Percentiles rank a stretch among this genome's conserved stretches.
Evolutionary conservation across 2,888 invertebrate genomes (phyloP).

Genomic region (Hydraecia micacea): DNA sequence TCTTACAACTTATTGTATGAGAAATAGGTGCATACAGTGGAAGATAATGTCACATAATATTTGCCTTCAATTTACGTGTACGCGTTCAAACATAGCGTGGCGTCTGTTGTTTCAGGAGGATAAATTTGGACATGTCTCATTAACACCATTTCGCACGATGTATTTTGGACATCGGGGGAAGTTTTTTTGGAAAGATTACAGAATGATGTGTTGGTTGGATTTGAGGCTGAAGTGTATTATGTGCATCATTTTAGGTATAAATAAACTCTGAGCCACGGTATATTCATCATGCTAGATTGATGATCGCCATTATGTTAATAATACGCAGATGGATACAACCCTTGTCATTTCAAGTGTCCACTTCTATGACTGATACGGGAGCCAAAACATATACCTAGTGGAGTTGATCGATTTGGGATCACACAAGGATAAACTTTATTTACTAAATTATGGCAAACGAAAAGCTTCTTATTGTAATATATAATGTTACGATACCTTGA

Average conservation of each 20-base stretch:
- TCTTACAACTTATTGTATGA: too few species aligned
- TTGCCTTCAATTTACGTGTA: conserved; percentile 68
- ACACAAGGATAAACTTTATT: background rate
- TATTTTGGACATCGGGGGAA: conserved; percentile 52
- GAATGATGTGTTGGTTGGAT: conserved; percentile 33
- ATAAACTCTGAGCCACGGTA: conserved; percentile 15
- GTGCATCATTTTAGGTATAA: conserved; percentile 30
- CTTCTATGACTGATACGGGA: background rate
- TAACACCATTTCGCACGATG: conserved; percentile 64
- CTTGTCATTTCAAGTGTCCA: conserved; percentile 8
- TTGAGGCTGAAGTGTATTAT: conserved; percentile 26
- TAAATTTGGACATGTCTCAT: conserved; percentile 70
- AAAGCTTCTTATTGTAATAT: background rate
- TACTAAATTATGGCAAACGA: background rate
- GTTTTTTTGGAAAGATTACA: conserved; percentile 40
- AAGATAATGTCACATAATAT: conserved; percentile 53
- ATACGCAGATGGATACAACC: conserved; percentile 1
- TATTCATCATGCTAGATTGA: conserved; percentile 24
- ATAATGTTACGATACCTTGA: background rate
- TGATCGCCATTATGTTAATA: conserved; percentile 23
- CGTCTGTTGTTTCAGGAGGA: conserved; percentile 56
- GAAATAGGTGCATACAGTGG: too few species aligned
- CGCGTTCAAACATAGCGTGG: conserved; percentile 65
- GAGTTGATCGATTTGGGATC: background rate
- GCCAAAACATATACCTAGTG: background rate